Evolutionary conservation across 2,797 vertebrate species (phyloP), one percentile per base, ranked within the genome.

Genomic region (Platyrinchus mystaceus): DNA sequence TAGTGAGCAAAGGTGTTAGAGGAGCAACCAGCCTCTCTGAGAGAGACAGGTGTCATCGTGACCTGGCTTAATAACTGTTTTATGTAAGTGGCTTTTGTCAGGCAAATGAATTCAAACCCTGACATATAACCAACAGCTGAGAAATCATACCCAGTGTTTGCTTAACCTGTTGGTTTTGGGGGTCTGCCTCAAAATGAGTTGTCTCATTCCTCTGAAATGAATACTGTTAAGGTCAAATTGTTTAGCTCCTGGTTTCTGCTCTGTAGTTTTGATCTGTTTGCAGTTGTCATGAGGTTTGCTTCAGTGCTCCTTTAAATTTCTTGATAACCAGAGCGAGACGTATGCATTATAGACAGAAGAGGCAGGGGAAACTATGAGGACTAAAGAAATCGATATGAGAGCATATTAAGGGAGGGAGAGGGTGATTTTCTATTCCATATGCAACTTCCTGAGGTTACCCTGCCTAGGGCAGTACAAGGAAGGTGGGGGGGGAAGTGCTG

Each of bases 121-220:
- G 44, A 39, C 20, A 24, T 66, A 26, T 3, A 94, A 90, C 50
- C 77, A 89, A 58, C 34, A 83, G 66, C 86, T 87, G 90, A 91
- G 86, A 90, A 93, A 68, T 95, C 39, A 44, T 37, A 62, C 30
- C 26, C 19, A 3, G 20, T 68, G 74, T 94, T 95, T 95, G 82
- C 79, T 87, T 93, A 85, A 92, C 84, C 88, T 95, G 58, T 50
- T 78, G 41, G n/a, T 36, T 92, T 78, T 71, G 58, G 47, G 64
- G 55, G 23, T 63, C 71, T 88, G 62, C 64, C 55, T 74, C 30
- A 7, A 62, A 68, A 41, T 41, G 58, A 73, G 49, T 22, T 50
- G 79, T 63, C 75, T 74, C 44, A 28, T 66, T 94, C 43, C 36
- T 83, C 49, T 76, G 66, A 89, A 64, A 49, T 26, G 10, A 78